Evolutionary conservation across 2,113 vertebrate genomes (phyloP).

Genomic region (Tragelaphus buxtoni): DNA sequence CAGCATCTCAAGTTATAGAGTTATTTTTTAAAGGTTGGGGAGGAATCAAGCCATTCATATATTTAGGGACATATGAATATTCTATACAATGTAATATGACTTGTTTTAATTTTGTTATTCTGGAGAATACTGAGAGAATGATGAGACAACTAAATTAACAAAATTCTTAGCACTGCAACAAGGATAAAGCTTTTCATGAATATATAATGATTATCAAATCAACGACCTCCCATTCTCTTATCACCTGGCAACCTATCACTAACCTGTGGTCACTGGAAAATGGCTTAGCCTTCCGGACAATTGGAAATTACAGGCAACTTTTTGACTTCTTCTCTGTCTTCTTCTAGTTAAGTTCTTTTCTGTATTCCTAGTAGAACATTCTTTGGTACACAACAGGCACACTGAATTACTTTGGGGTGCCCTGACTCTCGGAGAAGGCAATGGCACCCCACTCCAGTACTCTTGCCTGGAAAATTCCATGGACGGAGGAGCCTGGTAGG

Average conservation of each 20-base stretch:
- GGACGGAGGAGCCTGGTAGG: no score
- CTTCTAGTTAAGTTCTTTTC: neutral
- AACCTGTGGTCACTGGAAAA: neutral
- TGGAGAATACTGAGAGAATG: neutral
- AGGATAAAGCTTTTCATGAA: neutral
- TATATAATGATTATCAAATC: neutral
- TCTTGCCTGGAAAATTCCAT: no score
- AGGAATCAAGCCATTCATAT: neutral
- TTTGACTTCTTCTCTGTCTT: neutral
- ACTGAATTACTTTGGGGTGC: neutral
- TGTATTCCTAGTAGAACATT: neutral
- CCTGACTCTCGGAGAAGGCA: neutral
- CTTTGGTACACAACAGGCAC: neutral
- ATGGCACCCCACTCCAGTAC: no score
- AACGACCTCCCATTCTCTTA: neutral
- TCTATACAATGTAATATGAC: neutral
- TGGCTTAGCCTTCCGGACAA: neutral
- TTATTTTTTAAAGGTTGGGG: neutral
- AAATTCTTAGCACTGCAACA: neutral
- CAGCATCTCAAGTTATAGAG: neutral
- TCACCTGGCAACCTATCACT: neutral
- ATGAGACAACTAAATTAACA: slow-evolving; percentile 19
- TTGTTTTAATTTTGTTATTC: neutral
- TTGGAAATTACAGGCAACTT: neutral
- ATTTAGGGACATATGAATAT: neutral